Evolutionary conservation across 2,797 vertebrate species (phyloP), one percentile per base, ranked within the genome.

Genomic region (Ptychadena robeensis): DNA sequence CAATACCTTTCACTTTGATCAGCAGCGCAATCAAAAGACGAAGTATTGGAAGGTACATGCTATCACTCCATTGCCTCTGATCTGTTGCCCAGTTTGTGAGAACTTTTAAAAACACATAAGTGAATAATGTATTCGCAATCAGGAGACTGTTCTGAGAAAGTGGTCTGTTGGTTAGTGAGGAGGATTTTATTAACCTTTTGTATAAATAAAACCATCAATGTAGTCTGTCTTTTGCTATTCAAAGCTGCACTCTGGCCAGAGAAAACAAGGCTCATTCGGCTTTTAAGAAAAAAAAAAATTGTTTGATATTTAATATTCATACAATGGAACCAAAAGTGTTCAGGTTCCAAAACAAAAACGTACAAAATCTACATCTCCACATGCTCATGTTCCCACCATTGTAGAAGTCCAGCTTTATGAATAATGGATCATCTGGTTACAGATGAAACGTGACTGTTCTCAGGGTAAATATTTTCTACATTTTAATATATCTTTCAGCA

Each of bases 1-100:
- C 40, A 72, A 72, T 72, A 77, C 74, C 81, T 66, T 73, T 73
- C 1, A 48, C 79, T 81, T 82, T 82, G 73, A 82, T 82, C 81
- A 76, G 63, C 48, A 40, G 66, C 34, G 48, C 37, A 77, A 63
- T 77, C 73, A 77, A 77, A 68, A 64, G 73, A 32, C 73, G 40
- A 48, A 71, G 57, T 82, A 70, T 77, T 72, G 81, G 73, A 78
- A 78, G 44, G 66, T 32, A 14, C 59, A 78, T 61, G 68, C 32
- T 78, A 57, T 78, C 30, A 83, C 65, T 72, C 37, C 2, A 63
- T 48, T 72, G 59, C 59, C 63, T 77, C 67, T 83, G 81, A 77
- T 71, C 67, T 77, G 25, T 28, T 73, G 63, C 59, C 71, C 40
- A 73, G 53, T 68, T 67, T 15, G n/a, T 57, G 37, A 35, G 37